Evolutionary conservation across 2,113 vertebrate species (phyloP).

Genomic region (Mus pahari): DNA sequence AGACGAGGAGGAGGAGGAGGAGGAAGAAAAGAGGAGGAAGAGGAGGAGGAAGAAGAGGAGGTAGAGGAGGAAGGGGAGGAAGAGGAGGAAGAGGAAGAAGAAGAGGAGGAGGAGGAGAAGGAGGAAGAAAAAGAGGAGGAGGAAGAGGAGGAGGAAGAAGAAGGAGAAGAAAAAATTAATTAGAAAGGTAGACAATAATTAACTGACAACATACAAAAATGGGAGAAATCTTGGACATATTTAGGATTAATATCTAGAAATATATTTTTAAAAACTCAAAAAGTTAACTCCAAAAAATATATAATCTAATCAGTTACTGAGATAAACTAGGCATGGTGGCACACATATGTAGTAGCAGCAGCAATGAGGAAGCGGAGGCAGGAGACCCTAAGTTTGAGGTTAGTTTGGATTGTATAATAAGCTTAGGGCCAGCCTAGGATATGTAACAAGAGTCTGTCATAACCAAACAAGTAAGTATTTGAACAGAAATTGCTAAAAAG

Average conservation of each 20-base stretch:
- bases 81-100: rapidly evolving
- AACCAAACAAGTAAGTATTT: neutral
- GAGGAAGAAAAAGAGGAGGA: neutral
- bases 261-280: neutral
- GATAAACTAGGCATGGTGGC: neutral
- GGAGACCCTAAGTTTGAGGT: neutral
- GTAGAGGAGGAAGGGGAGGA: rapidly evolving
- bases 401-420: neutral
- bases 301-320: neutral
- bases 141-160: neutral
- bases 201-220: neutral
- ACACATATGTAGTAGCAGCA: neutral
- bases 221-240: neutral
- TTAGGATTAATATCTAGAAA: neutral
- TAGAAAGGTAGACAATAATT: neutral
- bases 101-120: rapidly evolving
- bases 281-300: neutral
- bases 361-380: neutral
- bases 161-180: neutral
- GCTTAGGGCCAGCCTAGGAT: neutral
- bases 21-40: too few relatives aligned
- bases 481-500: neutral
- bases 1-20: rapidly evolving
- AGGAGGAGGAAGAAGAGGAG: rapidly evolving
- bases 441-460: neutral